A percentile compares a stretch with the other conserved stretches of the same genome.
Conservation (phyloP, 2,888 invertebrate genomes). For the Teleogryllus oceanicus region DNA sequence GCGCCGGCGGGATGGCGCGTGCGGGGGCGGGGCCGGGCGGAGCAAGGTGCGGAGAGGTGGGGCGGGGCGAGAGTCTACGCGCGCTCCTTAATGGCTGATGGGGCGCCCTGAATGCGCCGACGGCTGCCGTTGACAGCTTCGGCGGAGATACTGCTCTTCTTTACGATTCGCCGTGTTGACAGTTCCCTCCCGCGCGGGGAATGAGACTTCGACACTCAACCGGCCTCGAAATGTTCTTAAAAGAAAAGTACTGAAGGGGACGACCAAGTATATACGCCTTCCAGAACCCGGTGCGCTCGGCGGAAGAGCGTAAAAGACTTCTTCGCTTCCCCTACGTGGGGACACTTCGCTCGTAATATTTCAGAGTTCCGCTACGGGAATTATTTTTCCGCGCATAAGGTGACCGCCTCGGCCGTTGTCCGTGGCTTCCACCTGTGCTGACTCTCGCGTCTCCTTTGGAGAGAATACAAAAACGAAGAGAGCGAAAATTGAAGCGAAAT, state of each 20-base stretch:
- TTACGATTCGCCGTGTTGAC: slow-evolving; percentile 8
- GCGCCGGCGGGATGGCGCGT: no score
- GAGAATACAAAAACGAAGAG: no score
- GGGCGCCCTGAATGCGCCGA: background rate
- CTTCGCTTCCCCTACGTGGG: background rate
- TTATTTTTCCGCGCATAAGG: background rate
- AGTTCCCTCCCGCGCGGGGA: background rate
- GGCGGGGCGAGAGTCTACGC: background rate
- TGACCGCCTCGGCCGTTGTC: background rate
- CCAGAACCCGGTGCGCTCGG: background rate
- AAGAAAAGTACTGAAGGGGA: background rate
- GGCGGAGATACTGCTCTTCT: slow-evolving; percentile 8
- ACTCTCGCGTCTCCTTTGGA: no score
- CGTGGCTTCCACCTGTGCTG: no score
- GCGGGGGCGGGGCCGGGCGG: no score
- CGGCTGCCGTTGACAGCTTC: slow-evolving; percentile 10
- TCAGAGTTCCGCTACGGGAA: background rate
- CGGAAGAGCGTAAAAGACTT: slow-evolving; percentile 1
- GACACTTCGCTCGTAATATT: background rate
- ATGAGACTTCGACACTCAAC: background rate
- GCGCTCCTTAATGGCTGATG: background rate
- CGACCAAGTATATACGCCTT: background rate
- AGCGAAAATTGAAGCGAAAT: no score
- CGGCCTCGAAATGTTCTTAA: background rate
- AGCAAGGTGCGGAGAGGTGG: background rate